Evolutionary conservation across 37 sponge, comb jelly and placozoan genomes (phyloP), one percentile per base, ranked within the genome.

Genomic region (Cliona cf. orientalis): DNA sequence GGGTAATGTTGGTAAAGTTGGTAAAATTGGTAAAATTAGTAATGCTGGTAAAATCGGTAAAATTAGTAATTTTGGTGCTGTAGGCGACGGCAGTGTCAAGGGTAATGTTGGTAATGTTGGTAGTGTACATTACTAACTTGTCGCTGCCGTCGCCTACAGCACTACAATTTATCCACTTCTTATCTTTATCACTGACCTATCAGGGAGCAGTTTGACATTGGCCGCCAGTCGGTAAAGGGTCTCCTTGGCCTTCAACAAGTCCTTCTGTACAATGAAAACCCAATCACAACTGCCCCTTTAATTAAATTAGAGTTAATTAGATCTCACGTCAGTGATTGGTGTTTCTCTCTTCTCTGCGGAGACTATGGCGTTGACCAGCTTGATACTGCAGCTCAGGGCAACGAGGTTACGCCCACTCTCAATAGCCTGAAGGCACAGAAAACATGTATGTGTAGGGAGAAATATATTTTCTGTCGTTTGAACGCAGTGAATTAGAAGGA

Each of bases 301-400:
- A 59, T 9, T 29, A 59, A 4, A 42, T 44, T 11, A 19, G 53
- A 61, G 26, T n/a, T 61, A 28, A 7, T 3, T 19, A 1, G 5
- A 32, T 67, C 84, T 86, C 42, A 90, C 94, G 68, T 93, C 94
- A 74, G 91, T 93, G 6, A 93, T 84, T 0, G 94, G 94, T 22
- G 87, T 89, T 46, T 93, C 94, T 71, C 94, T 82, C 79, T 85
- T 89, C 76, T 93, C 90, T 44, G 90, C 94, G 12, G 87, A 89
- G 29, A 82, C 74, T 26, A 93, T 78, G 42, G 94, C 90, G 69
- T 86, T 93, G 44, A 93, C 90, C 26, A 90, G 78, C 67, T 93
- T 89, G 78, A 93, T 93, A 37, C 90, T 89, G 57, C 93, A 93
- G 62, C 93, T 93, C 33, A 93, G 84, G 14, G 93, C 94, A 7